These are phyloP conservation scores for Gryon sp. DNA, from an alignment of 1,140 invertebrate genomes.

Conservation along the genomic window DNA sequence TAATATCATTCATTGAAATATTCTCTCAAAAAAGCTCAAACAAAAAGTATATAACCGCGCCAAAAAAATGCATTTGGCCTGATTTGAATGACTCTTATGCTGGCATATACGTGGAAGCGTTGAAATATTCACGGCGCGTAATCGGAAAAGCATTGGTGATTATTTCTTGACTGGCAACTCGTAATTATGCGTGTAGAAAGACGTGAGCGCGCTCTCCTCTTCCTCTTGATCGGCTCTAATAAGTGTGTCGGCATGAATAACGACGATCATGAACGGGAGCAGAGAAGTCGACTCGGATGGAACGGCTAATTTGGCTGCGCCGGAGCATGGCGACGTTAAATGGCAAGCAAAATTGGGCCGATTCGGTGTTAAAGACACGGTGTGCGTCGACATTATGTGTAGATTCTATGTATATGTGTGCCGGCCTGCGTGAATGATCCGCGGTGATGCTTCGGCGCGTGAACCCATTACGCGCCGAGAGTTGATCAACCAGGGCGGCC, in stretches of 20 bases:
- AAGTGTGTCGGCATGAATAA: slow-evolving; percentile 48
- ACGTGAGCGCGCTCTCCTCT: slow-evolving; percentile 1
- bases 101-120: too few species aligned
- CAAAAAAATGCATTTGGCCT: too few species aligned
- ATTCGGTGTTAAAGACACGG: slow-evolving; percentile 68
- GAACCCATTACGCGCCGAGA: slow-evolving; percentile 59
- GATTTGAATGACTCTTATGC: too few species aligned
- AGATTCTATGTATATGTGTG: slow-evolving; percentile 49
- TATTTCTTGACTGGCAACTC: slow-evolving; percentile 8
- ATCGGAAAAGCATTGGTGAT: slow-evolving; percentile 6
- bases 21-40: too few species aligned
- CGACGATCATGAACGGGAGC: slow-evolving; percentile 26
- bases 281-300: slow-evolving; percentile 47
- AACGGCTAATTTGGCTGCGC: slow-evolving; percentile 68
- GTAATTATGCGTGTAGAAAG: slow-evolving; percentile 37
- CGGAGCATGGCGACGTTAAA: slow-evolving; percentile 69
- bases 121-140: too few species aligned
- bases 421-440: slow-evolving; percentile 35
- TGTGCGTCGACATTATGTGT: too few species aligned
- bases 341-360: slow-evolving; percentile 71
- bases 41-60: too few species aligned
- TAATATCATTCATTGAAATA: too few species aligned
- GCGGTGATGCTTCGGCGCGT: slow-evolving; percentile 56
- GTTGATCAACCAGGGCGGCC: slow-evolving; percentile 52
- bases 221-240: slow-evolving; percentile 26